Evolutionary conservation across 1,140 invertebrate species (phyloP).

Genomic region (Conus betulinus): DNA sequence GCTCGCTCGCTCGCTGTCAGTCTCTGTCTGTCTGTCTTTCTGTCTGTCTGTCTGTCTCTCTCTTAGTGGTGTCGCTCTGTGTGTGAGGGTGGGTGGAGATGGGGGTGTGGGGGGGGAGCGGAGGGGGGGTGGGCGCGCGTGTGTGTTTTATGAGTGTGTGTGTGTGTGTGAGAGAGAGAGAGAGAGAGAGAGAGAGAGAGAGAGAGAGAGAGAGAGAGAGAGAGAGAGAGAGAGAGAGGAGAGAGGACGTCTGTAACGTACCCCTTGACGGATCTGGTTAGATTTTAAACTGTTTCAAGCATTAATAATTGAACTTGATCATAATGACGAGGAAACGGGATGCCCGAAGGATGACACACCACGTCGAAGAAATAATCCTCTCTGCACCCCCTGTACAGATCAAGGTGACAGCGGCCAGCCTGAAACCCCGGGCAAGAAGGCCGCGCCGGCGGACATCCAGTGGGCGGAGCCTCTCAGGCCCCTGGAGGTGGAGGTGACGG

Average conservation of each 20-base stretch:
- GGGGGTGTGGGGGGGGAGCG: background rate
- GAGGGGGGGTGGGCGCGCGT: background rate
- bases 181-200: background rate
- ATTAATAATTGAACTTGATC: background rate
- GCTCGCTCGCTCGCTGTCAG: too few species aligned
- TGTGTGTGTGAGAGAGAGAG: background rate
- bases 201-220: background rate
- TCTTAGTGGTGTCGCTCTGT: too few species aligned
- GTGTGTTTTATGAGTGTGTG: background rate
- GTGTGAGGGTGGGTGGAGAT: background rate
- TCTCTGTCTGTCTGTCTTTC: too few species aligned
- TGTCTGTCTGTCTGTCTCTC: too few species aligned
- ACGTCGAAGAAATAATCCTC: too few species aligned
- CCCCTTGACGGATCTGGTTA: background rate
- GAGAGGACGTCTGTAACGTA: background rate
- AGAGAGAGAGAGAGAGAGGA: background rate
- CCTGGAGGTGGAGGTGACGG: background rate
- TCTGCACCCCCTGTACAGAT: too few species aligned
- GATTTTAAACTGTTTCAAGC: too few species aligned
- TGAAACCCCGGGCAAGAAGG: background rate
- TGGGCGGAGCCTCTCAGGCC: background rate
- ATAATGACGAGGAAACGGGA: background rate
- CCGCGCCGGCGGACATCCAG: background rate
- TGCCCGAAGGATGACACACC: too few species aligned
- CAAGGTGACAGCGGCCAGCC: background rate